A percentile compares a stretch with the other conserved stretches of the same genome.
Conservation (phyloP, 2,797 vertebrate genomes). For the Macropodus opercularis region DNA sequence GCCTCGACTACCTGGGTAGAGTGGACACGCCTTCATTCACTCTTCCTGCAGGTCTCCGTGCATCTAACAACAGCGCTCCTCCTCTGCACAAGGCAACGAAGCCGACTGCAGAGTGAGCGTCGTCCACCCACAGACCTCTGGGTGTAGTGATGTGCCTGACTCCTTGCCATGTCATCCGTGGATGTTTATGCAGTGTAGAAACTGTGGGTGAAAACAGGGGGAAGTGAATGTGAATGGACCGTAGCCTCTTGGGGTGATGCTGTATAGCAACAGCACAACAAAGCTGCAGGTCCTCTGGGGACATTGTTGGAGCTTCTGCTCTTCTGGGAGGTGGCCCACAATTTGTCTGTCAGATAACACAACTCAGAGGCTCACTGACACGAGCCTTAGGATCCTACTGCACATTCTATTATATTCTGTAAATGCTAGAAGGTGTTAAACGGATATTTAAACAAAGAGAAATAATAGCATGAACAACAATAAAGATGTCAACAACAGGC, state of each 20-base stretch:
- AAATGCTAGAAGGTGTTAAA: background rate
- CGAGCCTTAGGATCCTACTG: background rate
- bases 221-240: background rate
- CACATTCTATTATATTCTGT: background rate
- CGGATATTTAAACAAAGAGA: too few relatives aligned
- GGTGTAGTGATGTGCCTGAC: background rate
- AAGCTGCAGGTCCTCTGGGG: constrained; percentile 35
- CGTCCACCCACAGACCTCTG: constrained; percentile 5
- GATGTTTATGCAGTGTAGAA: constrained; percentile 16
- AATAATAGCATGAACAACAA: background rate
- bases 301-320: constrained; percentile 33
- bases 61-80: too few relatives aligned
- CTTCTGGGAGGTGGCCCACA: constrained; percentile 4
- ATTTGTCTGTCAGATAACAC: constrained; percentile 14
- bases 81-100: too few relatives aligned
- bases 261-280: constrained; percentile 49
- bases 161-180: constrained; percentile 16
- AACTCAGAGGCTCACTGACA: background rate
- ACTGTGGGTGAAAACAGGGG: background rate
- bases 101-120: too few relatives aligned
- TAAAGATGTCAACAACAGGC: background rate
- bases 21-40: too few relatives aligned
- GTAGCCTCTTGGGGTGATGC: constrained; percentile 24
- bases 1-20: too few relatives aligned
- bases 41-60: too few relatives aligned